A percentile compares a stretch with the other conserved stretches of the same genome.
Evolutionary conservation across 2,888 invertebrate genomes (phyloP).

Genomic region (Caenorhabditis panamensis): DNA sequence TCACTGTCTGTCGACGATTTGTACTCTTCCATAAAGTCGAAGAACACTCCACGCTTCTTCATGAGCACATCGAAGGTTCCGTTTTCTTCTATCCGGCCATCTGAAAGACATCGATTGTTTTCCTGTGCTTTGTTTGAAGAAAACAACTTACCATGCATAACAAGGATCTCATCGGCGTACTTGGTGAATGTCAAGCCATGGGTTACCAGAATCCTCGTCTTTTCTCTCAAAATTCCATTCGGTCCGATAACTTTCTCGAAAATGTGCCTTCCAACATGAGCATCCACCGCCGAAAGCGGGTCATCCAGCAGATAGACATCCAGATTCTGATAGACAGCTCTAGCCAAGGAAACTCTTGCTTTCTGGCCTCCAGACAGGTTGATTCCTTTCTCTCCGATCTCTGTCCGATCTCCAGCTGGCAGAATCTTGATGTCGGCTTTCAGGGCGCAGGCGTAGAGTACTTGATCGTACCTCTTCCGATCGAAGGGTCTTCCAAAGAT

Average conservation of each 20-base stretch:
- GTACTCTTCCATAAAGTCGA: conserved; percentile 66
- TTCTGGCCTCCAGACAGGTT: conserved; percentile 80
- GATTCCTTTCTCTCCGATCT: conserved; percentile 81
- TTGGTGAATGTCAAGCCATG: conserved; percentile 95
- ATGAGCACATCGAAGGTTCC: conserved; percentile 68
- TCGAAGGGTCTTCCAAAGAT: conserved; percentile 76
- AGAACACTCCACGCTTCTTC: conserved; percentile 63
- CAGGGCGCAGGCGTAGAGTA: conserved; percentile 73
- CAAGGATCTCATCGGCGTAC: conserved; percentile 92
- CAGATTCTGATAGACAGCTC: conserved; percentile 91
- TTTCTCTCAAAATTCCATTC: conserved; percentile 75
- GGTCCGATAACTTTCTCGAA: conserved; percentile 79
- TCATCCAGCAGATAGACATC: conserved; percentile 96
- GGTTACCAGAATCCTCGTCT: conserved; percentile 93
- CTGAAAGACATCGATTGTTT: conserved; percentile 26
- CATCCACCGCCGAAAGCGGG: conserved; percentile 94
- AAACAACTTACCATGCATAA: conserved; percentile 85
- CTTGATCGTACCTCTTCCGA: conserved; percentile 52
- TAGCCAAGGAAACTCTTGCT: conserved; percentile 90
- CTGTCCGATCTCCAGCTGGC: conserved; percentile 76
- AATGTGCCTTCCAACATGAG: conserved; percentile 95
- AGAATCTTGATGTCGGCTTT: conserved; percentile 73
- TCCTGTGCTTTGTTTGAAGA: not conserved
- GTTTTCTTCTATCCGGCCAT: conserved; percentile 68
- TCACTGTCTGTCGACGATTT: conserved; percentile 57